Conservation (phyloP, 2,888 invertebrate species). For the Rhamphomyia laevipes region DNA sequence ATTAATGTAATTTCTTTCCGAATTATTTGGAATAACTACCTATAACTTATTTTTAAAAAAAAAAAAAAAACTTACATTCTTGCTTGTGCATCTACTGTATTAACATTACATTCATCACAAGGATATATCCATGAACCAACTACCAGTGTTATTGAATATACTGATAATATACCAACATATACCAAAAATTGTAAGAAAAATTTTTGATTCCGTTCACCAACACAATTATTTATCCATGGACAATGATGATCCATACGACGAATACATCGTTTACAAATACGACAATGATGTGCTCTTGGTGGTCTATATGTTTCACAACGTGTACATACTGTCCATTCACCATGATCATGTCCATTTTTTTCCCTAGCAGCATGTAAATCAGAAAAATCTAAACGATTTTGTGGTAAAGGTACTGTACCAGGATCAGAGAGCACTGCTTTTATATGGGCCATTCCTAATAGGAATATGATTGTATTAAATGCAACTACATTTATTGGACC, state of each 20-base stretch:
- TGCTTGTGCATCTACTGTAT: constrained; percentile 54
- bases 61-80: constrained; percentile 51
- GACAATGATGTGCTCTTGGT: constrained; percentile 77
- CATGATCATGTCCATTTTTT: constrained; percentile 42
- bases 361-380: constrained; percentile 54
- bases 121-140: constrained; percentile 60
- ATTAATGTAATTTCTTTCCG: too few species aligned
- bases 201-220: constrained; percentile 84
- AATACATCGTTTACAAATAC: constrained; percentile 74
- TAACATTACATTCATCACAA: constrained; percentile 52
- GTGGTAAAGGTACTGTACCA: constrained; percentile 69
- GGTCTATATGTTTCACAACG: constrained; percentile 40
- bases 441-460: constrained; percentile 65
- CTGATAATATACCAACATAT: constrained; percentile 56
- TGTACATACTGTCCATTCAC: constrained; percentile 69
- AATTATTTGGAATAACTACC: too few species aligned
- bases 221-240: constrained; percentile 89
- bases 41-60: constrained; percentile 2
- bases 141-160: constrained; percentile 59
- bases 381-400: constrained; percentile 63
- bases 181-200: constrained; percentile 81
- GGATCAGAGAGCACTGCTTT: constrained; percentile 83
- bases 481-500: constrained; percentile 65
- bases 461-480: constrained; percentile 66
- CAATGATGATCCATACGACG: constrained; percentile 51